Evolutionary conservation across 2,888 invertebrate species (phyloP).

Genomic region (Drosophila glabriapex): DNA sequence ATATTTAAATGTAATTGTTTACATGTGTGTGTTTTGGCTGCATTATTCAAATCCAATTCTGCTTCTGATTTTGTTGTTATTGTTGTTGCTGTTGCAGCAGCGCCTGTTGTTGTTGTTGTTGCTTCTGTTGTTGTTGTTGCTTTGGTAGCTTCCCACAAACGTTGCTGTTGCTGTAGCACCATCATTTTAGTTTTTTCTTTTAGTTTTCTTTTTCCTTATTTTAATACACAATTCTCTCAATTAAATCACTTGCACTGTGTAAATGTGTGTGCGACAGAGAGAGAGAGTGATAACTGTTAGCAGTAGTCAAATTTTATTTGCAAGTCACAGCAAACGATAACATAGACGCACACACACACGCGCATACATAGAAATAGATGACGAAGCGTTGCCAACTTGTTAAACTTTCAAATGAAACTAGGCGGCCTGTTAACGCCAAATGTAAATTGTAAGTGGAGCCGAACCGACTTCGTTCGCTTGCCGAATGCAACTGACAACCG

Average conservation of each 20-base stretch:
- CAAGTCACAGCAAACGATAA: slow-evolving; percentile 30
- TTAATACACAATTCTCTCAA: slow-evolving; percentile 1
- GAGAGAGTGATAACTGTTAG: slow-evolving; percentile 17
- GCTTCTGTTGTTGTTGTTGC: slow-evolving; percentile 18
- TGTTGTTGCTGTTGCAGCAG: slow-evolving; percentile 23
- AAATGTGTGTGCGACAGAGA: slow-evolving; percentile 16
- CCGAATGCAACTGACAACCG: slow-evolving; percentile 68
- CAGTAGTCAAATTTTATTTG: slow-evolving; percentile 25
- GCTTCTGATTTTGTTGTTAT: slow-evolving; percentile 25
- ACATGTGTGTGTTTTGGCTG: slow-evolving; percentile 17
- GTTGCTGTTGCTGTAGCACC: slow-evolving; percentile 79
- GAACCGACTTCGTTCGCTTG: slow-evolving; percentile 66
- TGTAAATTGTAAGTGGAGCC: slow-evolving; percentile 35
- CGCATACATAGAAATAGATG: neutral
- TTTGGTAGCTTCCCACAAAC: slow-evolving; percentile 71
- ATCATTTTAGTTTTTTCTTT: slow-evolving; percentile 30
- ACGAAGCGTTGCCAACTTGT: slow-evolving; percentile 8
- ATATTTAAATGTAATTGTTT: neutral
- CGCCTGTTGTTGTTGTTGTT: slow-evolving; percentile 18
- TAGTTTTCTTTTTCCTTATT: neutral
- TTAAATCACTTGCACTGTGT: slow-evolving; percentile 27
- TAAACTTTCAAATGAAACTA: neutral
- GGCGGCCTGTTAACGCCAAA: slow-evolving; percentile 28
- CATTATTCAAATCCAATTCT: slow-evolving; percentile 39
- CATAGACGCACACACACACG: neutral